These are phyloP conservation scores for Macroramphosus scolopax DNA, from an alignment of 2,797 vertebrate species.

Conservation along the genomic window DNA sequence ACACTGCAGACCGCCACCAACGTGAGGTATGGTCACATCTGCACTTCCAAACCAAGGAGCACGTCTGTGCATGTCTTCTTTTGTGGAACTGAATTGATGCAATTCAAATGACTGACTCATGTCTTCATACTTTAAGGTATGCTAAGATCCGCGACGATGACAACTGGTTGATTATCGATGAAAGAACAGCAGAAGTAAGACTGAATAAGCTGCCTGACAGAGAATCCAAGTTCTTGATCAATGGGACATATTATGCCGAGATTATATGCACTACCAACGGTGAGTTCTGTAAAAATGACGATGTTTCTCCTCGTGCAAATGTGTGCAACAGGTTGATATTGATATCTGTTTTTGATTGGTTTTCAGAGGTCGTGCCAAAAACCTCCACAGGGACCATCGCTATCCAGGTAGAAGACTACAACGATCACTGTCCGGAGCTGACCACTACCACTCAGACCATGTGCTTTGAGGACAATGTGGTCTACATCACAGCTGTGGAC, in stretches of 20 bases:
- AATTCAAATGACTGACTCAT: too few species aligned
- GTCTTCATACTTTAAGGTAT: conserved; percentile 76
- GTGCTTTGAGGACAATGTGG: conserved; percentile 67
- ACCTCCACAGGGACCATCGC: conserved; percentile 89
- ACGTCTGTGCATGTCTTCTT: too few species aligned
- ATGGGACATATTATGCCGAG: conserved; percentile 82
- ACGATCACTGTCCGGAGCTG: conserved; percentile 89
- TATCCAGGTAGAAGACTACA: conserved; percentile 84
- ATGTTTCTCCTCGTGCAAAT: neutral
- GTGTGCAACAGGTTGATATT: neutral
- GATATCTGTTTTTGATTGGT: conserved; percentile 5
- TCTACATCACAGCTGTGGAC: conserved; percentile 84
- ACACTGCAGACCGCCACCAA: conserved; percentile 76
- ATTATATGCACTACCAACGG: conserved; percentile 82
- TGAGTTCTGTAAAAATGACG: conserved; percentile 63
- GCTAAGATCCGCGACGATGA: conserved; percentile 75
- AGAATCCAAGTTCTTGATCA: conserved; percentile 78
- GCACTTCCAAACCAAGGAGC: too few species aligned
- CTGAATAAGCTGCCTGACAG: conserved; percentile 81
- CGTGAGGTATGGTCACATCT: conserved; percentile 77
- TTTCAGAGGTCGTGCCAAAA: conserved; percentile 77
- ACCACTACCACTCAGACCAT: conserved; percentile 63
- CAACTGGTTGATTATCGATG: conserved; percentile 84
- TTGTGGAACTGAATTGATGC: too few species aligned
- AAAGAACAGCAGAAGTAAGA: conserved; percentile 82